A percentile compares a stretch with the other conserved stretches of the same genome.
Evolutionary conservation across 2,888 invertebrate genomes (phyloP).

Genomic region (Dicranocentrus wangi): DNA sequence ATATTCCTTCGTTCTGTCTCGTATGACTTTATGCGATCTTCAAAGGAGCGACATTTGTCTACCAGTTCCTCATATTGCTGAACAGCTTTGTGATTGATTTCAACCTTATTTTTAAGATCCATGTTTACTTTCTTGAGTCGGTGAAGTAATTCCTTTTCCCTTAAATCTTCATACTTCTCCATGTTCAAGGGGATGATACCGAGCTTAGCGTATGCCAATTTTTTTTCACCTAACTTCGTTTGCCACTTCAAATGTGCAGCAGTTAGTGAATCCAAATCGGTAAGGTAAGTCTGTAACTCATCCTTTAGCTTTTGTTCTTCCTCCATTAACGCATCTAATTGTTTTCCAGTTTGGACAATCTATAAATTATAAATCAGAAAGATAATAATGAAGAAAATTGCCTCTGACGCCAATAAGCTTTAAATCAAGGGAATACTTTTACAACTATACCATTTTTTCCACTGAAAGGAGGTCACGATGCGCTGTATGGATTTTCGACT

Average conservation of each 20-base stretch:
- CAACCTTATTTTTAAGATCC: constrained; percentile 31
- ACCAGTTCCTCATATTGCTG: constrained; percentile 52
- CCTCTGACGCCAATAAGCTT: too few relatives aligned
- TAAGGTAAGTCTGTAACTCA: background rate
- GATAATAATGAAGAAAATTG: too few relatives aligned
- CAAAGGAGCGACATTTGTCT: constrained; percentile 24
- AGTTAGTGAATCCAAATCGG: constrained; percentile 29
- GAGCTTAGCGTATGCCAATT: background rate
- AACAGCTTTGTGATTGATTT: constrained; percentile 59
- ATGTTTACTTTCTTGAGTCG: constrained; percentile 72
- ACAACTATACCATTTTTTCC: background rate
- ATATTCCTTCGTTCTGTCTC: constrained; percentile 16
- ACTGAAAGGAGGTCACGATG: background rate
- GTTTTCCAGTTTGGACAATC: background rate
- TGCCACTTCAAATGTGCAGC: background rate
- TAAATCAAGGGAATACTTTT: too few relatives aligned
- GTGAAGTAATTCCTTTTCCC: constrained; percentile 7
- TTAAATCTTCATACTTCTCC: constrained; percentile 1
- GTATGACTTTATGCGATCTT: background rate
- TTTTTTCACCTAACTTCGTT: constrained; percentile 20
- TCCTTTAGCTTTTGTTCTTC: background rate
- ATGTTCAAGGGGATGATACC: constrained; percentile 37
- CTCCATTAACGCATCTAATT: background rate
- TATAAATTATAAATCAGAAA: too few relatives aligned
- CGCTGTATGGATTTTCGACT: background rate